Evolutionary conservation across 2,797 vertebrate species (phyloP).

Genomic region (Melanotaenia trifasciata): DNA sequence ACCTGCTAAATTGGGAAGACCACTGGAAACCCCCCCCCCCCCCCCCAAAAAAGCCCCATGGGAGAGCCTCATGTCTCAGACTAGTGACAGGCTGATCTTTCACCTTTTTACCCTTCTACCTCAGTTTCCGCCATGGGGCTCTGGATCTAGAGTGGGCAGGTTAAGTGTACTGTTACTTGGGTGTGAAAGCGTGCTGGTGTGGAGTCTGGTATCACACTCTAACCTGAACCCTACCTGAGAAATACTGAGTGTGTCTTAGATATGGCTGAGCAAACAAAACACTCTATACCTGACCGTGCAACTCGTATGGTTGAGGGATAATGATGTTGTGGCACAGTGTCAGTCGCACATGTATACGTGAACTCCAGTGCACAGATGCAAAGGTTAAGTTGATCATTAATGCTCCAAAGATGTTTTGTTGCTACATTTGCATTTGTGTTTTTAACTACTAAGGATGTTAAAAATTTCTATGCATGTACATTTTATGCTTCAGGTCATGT

Average conservation of each 20-base stretch:
- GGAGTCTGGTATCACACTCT: slow-evolving; percentile 53
- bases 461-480: background rate
- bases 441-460: background rate
- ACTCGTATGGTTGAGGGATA: slow-evolving; percentile 13
- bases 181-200: slow-evolving; percentile 69
- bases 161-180: slow-evolving; percentile 67
- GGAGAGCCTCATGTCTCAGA: slow-evolving; percentile 66
- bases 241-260: slow-evolving; percentile 71
- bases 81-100: slow-evolving; percentile 67
- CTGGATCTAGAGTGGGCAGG: slow-evolving; percentile 32
- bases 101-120: slow-evolving; percentile 61
- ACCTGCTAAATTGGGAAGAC: slow-evolving; percentile 32
- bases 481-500: too few relatives aligned
- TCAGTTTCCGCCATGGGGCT: slow-evolving; percentile 45
- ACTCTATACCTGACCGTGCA: slow-evolving; percentile 6
- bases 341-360: slow-evolving; percentile 15
- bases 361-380: slow-evolving; percentile 1
- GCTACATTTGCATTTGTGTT: too few relatives aligned
- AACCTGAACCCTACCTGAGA: slow-evolving; percentile 58
- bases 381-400: slow-evolving; percentile 3
- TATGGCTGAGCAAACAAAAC: slow-evolving; percentile 63
- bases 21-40: slow-evolving; percentile 55
- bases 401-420: too few relatives aligned
- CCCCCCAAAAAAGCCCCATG: background rate
- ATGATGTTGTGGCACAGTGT: slow-evolving; percentile 28